A percentile compares a stretch with the other conserved stretches of the same genome.
phyloP scores from a whole-genome alignment of 2,888 invertebrate species.

The Tinea semifulvella region DNA sequence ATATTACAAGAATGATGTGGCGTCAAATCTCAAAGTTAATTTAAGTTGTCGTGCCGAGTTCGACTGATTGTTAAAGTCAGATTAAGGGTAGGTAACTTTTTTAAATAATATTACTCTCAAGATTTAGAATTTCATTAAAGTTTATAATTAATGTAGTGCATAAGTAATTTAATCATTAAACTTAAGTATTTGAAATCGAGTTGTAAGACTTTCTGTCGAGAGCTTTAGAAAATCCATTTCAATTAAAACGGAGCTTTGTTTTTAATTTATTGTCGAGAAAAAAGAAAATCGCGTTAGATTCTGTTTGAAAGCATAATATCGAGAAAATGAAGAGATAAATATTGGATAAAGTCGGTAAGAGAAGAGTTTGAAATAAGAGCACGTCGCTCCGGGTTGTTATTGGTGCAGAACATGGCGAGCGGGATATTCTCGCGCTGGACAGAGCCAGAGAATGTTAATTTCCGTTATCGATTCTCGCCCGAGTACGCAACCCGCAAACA shows the following conservation, averaged over 20 bases:
- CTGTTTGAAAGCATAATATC: too few species aligned
- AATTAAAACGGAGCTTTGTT: too few species aligned
- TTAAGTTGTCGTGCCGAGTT: slow-evolving; percentile 7
- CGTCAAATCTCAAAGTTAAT: slow-evolving; percentile 9
- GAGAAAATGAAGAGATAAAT: neutral
- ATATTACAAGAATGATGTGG: neutral
- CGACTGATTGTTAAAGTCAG: slow-evolving; percentile 9
- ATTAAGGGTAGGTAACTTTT: slow-evolving; percentile 11
- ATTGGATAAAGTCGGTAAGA: slow-evolving; percentile 1
- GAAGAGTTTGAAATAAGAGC: neutral
- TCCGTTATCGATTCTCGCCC: slow-evolving; percentile 10
- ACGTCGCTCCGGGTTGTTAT: neutral
- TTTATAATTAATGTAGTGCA: slow-evolving; percentile 10
- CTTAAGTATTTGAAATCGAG: neutral
- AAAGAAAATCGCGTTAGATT: too few species aligned
- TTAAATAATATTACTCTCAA: slow-evolving; percentile 7
- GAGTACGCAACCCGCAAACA: slow-evolving; percentile 9
- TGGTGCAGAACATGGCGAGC: slow-evolving; percentile 1
- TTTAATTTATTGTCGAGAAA: too few species aligned
- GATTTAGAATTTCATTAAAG: slow-evolving; percentile 9
- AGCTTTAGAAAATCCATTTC: too few species aligned
- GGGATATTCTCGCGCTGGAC: slow-evolving; percentile 9
- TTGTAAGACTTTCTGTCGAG: neutral
- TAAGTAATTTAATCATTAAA: slow-evolving; percentile 1
- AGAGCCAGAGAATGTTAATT: slow-evolving; percentile 12